Base-by-base conservation (phyloP, 2,888 invertebrate species). In the Rotaria macrura region DNA sequence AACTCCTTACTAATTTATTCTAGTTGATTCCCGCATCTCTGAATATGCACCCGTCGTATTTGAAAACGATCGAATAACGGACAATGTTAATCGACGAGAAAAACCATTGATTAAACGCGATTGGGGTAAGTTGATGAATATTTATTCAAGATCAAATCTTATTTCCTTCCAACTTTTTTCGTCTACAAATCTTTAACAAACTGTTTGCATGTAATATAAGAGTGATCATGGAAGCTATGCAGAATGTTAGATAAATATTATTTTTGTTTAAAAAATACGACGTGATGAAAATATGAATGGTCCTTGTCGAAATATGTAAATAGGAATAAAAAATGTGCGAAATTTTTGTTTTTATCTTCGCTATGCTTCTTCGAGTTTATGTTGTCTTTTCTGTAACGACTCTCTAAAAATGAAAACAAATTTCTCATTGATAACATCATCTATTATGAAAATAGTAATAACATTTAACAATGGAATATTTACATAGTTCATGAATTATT, bases 1-100 rank as follows among this genome's bases (percentile, higher is more conserved):
- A 65, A 34, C 34, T 12, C 4, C n/a, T 17, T 65, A 65, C 14
- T 65, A 65, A 65, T 65, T 65, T 65, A 65, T 43, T 79, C 43
- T 79, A 79, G 79, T 79, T 10, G 79, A 79, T 43, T 79, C 79
- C 14, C 79, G 79, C 43, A 79, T 79, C 40, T 79, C 79, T 1
- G 79, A 79, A 79, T 79, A 79, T 43, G 79, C 79, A 10, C 43
- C 79, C 7, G 43, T 14, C 3, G 12, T n/a, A 12, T 34, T 79
- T 43, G 79, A 79, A 79, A 43, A 34, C 14, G 25, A 43, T 12
- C 14, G 79, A 43, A 25, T 12, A n/a, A 25, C 43, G 12, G 14
- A 43, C 14, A 43, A 79, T 43, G 4, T 25, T 40, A 43, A 43
- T 79, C 40, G 79, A 25, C 40, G 43, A 79, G 40, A 79, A 25